A percentile compares a stretch with the other conserved stretches of the same genome.
These are phyloP conservation scores for Ardeotis arabs DNA, from an alignment of 2,113 vertebrate species.

Conservation along the genomic window DNA sequence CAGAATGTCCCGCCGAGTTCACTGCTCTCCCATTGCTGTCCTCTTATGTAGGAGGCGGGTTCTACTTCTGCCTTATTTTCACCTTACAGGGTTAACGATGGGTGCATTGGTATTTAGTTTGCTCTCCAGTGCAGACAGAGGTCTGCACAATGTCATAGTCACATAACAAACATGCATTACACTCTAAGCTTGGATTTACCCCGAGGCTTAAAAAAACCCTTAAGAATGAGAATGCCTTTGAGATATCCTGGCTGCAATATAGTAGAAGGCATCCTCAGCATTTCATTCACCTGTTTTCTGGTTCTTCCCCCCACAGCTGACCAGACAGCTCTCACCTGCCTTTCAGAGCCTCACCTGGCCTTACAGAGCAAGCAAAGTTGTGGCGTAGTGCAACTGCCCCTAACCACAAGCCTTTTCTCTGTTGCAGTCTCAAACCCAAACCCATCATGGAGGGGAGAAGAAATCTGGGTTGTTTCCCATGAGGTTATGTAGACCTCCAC, in stretches of 20 bases:
- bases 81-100: fast-evolving
- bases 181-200: neutral
- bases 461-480: neutral
- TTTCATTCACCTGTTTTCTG: neutral
- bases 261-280: neutral
- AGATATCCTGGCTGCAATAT: neutral
- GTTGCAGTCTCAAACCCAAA: neutral
- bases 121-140: neutral
- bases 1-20: neutral
- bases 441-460: neutral
- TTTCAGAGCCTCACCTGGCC: neutral
- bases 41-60: neutral
- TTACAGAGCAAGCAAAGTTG: neutral
- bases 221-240: neutral
- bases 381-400: neutral
- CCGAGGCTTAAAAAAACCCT: neutral
- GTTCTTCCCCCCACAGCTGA: neutral
- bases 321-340: neutral
- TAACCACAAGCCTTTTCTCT: neutral
- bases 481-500: neutral
- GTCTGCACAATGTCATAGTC: neutral
- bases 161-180: neutral
- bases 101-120: neutral
- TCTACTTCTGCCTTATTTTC: neutral
- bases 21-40: neutral